Percentiles rank a stretch among this genome's conserved stretches.
phyloP scores from a whole-genome alignment of 2,888 invertebrate species.

The Marasmarcha lunaedactyla region DNA sequence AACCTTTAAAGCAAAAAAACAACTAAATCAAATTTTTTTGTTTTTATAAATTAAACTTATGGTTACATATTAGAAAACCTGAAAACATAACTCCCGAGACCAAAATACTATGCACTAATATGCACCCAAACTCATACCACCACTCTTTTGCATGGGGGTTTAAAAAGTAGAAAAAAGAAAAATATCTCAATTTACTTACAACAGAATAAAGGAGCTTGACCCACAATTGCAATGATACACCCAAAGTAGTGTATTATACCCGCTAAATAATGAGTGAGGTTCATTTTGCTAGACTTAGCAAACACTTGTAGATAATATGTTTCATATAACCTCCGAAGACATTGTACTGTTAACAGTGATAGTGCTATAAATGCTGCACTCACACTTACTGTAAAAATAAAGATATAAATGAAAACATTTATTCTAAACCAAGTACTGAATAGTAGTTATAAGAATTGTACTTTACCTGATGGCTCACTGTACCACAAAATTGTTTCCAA shows the following conservation, averaged over 20 bases:
- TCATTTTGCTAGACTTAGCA: slow-evolving; percentile 81
- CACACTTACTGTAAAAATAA: slow-evolving; percentile 63
- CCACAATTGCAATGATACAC: slow-evolving; percentile 72
- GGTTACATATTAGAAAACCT: too few relatives aligned
- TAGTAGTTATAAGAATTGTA: not conserved
- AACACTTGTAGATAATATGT: slow-evolving; percentile 84
- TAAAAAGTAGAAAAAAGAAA: too few relatives aligned
- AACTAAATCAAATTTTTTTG: too few relatives aligned
- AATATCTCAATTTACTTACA: too few relatives aligned
- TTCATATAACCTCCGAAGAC: slow-evolving; percentile 82
- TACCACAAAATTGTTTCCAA: slow-evolving; percentile 58
- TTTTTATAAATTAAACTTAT: too few relatives aligned
- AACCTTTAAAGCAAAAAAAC: too few relatives aligned
- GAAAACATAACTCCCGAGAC: too few relatives aligned
- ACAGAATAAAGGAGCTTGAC: slow-evolving; percentile 79
- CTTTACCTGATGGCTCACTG: slow-evolving; percentile 63
- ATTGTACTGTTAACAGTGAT: slow-evolving; percentile 75
- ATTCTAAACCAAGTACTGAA: slow-evolving; percentile 1
- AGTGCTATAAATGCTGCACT: slow-evolving; percentile 72
- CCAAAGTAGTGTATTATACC: slow-evolving; percentile 85
- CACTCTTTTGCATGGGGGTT: too few relatives aligned
- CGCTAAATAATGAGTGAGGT: slow-evolving; percentile 80
- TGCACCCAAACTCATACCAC: too few relatives aligned
- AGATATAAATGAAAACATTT: slow-evolving; percentile 9
- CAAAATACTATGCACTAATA: too few relatives aligned